Evolutionary conservation across 2,888 invertebrate species (phyloP).

Genomic region (Oxytorus armatus): DNA sequence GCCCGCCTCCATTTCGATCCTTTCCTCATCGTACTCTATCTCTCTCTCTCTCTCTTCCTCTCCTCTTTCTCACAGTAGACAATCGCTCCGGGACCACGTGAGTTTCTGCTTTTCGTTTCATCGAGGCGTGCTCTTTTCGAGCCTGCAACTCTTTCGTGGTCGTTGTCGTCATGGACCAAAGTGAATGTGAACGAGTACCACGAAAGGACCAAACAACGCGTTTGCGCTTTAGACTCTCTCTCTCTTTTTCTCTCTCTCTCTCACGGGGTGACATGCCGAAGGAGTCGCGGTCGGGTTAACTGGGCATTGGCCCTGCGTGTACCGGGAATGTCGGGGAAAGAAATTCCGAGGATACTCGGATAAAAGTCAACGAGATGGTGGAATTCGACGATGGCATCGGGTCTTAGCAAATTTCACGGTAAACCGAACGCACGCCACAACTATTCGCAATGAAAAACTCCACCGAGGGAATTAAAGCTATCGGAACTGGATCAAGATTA

Average conservation of each 20-base stretch:
- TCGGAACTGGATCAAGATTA: no score
- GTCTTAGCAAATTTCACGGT: slow-evolving; percentile 19
- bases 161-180: slow-evolving; percentile 49
- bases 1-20: slow-evolving; percentile 64
- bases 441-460: neutral
- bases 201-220: slow-evolving; percentile 46
- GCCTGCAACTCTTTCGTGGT: slow-evolving; percentile 47
- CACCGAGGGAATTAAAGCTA: neutral
- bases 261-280: slow-evolving; percentile 35
- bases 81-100: slow-evolving; percentile 47
- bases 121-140: slow-evolving; percentile 38
- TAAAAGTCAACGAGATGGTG: slow-evolving; percentile 64
- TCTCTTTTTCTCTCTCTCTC: neutral
- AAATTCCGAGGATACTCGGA: slow-evolving; percentile 64
- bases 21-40: slow-evolving; percentile 45
- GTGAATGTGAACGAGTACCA: slow-evolving; percentile 61
- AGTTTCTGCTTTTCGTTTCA: slow-evolving; percentile 54
- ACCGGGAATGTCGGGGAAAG: slow-evolving; percentile 58
- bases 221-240: slow-evolving; percentile 21
- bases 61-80: slow-evolving; percentile 53
- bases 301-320: slow-evolving; percentile 66
- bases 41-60: slow-evolving; percentile 18
- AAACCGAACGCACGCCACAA: neutral
- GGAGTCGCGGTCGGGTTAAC: slow-evolving; percentile 63
- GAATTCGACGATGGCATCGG: slow-evolving; percentile 63